A percentile compares a stretch with the other conserved stretches of the same genome.
These are phyloP conservation scores for Ornithoptera priamus DNA, from an alignment of 2,888 invertebrate species.

Conservation along the genomic window DNA sequence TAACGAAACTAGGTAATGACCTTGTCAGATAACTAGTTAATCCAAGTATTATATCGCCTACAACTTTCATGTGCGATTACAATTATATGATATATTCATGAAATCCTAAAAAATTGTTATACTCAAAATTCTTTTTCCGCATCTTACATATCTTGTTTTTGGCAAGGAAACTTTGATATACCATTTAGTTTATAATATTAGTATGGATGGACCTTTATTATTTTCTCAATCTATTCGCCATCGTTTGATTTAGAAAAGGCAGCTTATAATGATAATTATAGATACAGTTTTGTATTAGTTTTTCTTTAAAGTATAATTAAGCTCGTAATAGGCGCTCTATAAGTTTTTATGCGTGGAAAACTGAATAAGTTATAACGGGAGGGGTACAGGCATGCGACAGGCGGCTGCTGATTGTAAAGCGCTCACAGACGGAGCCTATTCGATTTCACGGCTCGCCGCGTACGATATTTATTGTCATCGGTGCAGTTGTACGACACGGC, in stretches of 20 bases:
- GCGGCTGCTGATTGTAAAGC: constrained; percentile 78
- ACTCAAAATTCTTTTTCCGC: no score
- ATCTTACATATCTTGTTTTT: no score
- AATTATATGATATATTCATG: no score
- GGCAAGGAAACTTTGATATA: neutral
- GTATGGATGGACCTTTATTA: no score
- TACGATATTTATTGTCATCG: constrained; percentile 79
- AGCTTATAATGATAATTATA: no score
- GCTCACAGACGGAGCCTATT: constrained; percentile 79
- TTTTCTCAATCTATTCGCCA: no score
- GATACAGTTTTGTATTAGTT: neutral
- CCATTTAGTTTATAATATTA: no score
- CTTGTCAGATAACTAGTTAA: neutral
- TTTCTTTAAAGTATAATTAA: constrained; percentile 1
- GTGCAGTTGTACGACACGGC: constrained; percentile 78
- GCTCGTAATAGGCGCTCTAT: constrained; percentile 42
- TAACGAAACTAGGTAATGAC: neutral
- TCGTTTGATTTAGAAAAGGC: no score
- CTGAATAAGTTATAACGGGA: constrained; percentile 66
- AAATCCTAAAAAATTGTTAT: no score
- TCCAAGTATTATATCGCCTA: neutral
- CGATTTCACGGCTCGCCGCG: constrained; percentile 80
- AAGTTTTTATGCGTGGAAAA: constrained; percentile 66
- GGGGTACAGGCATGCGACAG: constrained; percentile 64
- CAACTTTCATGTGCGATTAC: no score